Percentiles rank a stretch among this genome's conserved stretches.
Evolutionary conservation across 2,113 vertebrate species (phyloP).

Genomic region (Phalacrocorax pelagicus): DNA sequence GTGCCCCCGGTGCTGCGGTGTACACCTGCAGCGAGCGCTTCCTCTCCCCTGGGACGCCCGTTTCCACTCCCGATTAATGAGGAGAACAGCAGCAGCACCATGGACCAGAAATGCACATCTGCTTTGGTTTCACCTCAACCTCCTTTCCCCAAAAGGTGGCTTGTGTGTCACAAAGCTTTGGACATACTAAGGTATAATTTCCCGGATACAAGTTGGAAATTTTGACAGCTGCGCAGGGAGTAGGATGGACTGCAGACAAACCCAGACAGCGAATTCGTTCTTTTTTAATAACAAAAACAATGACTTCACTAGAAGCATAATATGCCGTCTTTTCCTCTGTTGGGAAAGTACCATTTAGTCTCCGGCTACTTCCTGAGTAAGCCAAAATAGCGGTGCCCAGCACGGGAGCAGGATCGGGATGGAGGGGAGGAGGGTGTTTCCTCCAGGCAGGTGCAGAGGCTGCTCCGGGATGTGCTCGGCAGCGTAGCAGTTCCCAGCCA

Average conservation of each 20-base stretch:
- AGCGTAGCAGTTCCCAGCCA: fast-evolving
- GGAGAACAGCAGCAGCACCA: not conserved
- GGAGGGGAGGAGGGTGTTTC: not conserved
- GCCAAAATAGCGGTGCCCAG: fast-evolving
- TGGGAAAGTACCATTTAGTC: not conserved
- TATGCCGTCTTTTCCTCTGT: not conserved
- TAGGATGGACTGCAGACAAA: not conserved
- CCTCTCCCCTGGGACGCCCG: not conserved
- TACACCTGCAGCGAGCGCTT: fast-evolving
- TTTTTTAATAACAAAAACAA: not conserved
- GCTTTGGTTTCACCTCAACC: not conserved
- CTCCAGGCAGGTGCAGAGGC: not conserved
- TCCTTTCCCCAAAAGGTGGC: not conserved
- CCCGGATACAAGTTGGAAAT: fast-evolving
- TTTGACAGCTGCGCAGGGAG: not conserved
- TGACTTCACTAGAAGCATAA: not conserved
- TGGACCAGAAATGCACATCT: not conserved
- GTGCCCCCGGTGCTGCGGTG: not conserved
- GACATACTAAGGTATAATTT: not conserved
- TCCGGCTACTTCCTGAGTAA: not conserved
- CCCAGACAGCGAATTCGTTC: not conserved
- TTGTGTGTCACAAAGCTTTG: not conserved
- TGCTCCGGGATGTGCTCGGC: not conserved
- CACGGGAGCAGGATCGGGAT: not conserved
- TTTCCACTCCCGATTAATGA: fast-evolving